Conservation (phyloP, 2,888 invertebrate genomes). For the Drosophila koepferae region DNA sequence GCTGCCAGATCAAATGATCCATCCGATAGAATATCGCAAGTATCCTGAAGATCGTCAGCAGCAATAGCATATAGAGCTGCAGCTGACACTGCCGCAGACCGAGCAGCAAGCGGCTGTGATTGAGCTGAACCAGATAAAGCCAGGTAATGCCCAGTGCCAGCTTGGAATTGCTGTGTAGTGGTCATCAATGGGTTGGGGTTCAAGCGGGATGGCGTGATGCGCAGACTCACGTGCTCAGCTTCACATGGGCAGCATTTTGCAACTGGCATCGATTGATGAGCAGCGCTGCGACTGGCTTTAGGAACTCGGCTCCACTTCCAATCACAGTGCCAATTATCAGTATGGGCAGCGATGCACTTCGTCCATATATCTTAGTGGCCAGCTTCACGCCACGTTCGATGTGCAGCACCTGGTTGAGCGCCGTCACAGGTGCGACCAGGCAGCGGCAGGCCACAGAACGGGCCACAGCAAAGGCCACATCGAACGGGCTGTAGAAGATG, state of each 20-base stretch:
- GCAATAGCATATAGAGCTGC: slow-evolving; percentile 38
- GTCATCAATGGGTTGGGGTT: neutral
- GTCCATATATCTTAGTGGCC: slow-evolving; percentile 49
- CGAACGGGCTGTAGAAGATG: slow-evolving; percentile 65
- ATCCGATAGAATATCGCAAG: slow-evolving; percentile 44
- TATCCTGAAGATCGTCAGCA: slow-evolving; percentile 47
- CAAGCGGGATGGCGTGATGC: neutral
- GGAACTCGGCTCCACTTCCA: slow-evolving; percentile 68
- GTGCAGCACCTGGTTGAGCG: slow-evolving; percentile 60
- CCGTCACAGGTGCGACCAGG: slow-evolving; percentile 47
- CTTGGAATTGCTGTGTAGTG: slow-evolving; percentile 60
- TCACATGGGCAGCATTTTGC: slow-evolving; percentile 54
- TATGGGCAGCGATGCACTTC: slow-evolving; percentile 57
- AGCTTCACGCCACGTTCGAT: slow-evolving; percentile 58
- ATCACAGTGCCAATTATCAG: slow-evolving; percentile 64
- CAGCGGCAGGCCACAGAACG: slow-evolving; percentile 42
- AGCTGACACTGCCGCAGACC: slow-evolving; percentile 38
- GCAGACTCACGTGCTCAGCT: slow-evolving; percentile 63
- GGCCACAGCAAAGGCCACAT: slow-evolving; percentile 40
- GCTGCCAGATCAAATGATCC: slow-evolving; percentile 57
- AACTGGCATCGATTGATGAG: slow-evolving; percentile 64
- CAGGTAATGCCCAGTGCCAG: slow-evolving; percentile 52
- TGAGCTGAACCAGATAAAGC: slow-evolving; percentile 45
- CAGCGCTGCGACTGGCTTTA: slow-evolving; percentile 60
- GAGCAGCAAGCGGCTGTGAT: slow-evolving; percentile 31